Base-by-base conservation (phyloP, 1,140 invertebrate genomes). In the Melanaphis sacchari region DNA sequence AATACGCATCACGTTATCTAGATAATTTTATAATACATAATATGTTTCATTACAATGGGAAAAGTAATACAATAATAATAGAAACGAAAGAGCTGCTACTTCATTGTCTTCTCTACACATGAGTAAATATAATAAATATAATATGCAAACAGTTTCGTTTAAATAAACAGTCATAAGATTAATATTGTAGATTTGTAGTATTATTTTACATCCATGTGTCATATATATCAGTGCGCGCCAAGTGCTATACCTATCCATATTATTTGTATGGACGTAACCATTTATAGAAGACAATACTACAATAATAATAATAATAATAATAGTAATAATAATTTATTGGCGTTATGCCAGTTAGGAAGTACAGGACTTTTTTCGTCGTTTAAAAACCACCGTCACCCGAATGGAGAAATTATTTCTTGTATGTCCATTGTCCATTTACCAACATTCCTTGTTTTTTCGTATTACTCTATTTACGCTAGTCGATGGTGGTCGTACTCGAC, bases 21-120 rank as follows among this genome's bases (percentile, higher is more conserved):
- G 40, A 41, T 31, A 18, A 66, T 59, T 26, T 26, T 59, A 54
- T 54, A 8, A 43, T 49, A 49, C 46, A 15, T 66, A 52, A 54
- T 54, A 11, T 41, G 6, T 90, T 66, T 26, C 38, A 26, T 90
- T 59, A 66, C 89, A 41, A 66, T 90, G 54, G 54, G 89, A 66
- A 90, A 59, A 90, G 41, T 66, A 90, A 66, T 66, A 40, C 3
- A 49, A 52, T 88, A 46, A 66, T 31, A 66, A 24, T 26, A 54
- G 40, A 66, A 59, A 90, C 89, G 54, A 41, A 90, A 59, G 89
- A 59, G 38, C 24, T 40, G 7, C 24, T 9, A 49, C 21, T 89
- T 40, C 52, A 90, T 90, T 90, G 89, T 90, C 6, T 90, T 90
- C 89, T 90, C 54, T 41, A 31, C 89, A 90, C 89, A 43, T 8